Conservation (phyloP, 2,797 vertebrate species). For the Myripristis murdjan region DNA sequence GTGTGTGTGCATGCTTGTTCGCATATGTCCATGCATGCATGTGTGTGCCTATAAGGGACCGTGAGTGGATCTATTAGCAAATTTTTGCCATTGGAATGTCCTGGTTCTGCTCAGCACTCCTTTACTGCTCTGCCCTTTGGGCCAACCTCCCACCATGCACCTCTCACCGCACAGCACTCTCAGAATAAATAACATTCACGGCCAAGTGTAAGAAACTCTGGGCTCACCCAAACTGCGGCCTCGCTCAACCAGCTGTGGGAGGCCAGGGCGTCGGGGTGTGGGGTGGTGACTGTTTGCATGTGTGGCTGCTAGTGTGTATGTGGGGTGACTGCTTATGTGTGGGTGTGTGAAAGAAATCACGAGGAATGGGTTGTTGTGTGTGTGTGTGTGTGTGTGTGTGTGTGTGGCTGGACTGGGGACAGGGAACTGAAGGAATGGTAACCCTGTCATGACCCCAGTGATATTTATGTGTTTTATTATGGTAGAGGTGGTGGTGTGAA, state of each 20-base stretch:
- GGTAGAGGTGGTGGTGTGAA: constrained; percentile 60
- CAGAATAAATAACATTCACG: constrained; percentile 78
- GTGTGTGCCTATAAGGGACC: constrained; percentile 13
- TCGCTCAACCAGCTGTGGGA: constrained; percentile 70
- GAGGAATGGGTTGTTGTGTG: constrained; percentile 45
- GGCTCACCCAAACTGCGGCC: constrained; percentile 75
- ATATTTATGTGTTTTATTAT: constrained; percentile 63
- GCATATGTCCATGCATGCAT: not conserved
- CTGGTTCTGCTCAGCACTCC: constrained; percentile 53
- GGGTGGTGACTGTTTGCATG: constrained; percentile 73
- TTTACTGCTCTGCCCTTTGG: constrained; percentile 32
- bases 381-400: constrained; percentile 19
- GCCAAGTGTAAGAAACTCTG: constrained; percentile 75
- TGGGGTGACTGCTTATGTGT: constrained; percentile 53
- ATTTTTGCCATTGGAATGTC: constrained; percentile 43
- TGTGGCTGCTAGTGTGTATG: constrained; percentile 66
- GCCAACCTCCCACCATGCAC: constrained; percentile 73
- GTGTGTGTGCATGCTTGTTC: not conserved
- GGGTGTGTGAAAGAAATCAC: constrained; percentile 66
- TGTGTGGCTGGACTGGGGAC: constrained; percentile 32
- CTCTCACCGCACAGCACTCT: constrained; percentile 63
- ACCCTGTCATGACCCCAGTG: constrained; percentile 26
- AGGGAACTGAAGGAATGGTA: constrained; percentile 44
- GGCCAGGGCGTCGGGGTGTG: constrained; percentile 66
- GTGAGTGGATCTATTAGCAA: constrained; percentile 22